Conservation (phyloP, 1,140 invertebrate genomes). For the Drosophila rhopaloa region DNA sequence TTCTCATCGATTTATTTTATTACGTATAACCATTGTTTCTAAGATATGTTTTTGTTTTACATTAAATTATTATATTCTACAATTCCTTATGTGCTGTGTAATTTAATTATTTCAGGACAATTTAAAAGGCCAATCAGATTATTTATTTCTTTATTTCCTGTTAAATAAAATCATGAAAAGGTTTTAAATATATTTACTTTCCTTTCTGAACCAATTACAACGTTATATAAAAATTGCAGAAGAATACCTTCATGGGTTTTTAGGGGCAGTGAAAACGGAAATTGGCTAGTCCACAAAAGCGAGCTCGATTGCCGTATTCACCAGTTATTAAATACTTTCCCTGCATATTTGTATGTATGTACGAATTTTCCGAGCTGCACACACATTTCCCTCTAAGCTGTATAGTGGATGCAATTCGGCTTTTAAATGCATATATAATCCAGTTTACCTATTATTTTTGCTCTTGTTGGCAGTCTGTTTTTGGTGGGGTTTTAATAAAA, state of each 20-base stretch:
- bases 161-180: neutral
- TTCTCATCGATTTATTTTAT: too few relatives aligned
- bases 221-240: neutral
- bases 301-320: neutral
- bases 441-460: conserved; percentile 12
- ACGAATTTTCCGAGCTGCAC: conserved; percentile 1
- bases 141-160: neutral
- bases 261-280: neutral
- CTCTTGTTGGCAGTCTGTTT: conserved; percentile 13
- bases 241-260: neutral
- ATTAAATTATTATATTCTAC: too few relatives aligned
- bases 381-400: conserved; percentile 11
- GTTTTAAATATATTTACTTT: neutral
- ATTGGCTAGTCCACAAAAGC: neutral
- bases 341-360: neutral
- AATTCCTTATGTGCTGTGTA: too few relatives aligned
- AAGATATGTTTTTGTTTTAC: too few relatives aligned
- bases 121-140: too few relatives aligned
- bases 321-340: conserved; percentile 26
- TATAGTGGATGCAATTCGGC: conserved; percentile 2
- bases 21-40: too few relatives aligned
- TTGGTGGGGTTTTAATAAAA: conserved; percentile 27
- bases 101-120: neutral
- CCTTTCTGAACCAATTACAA: neutral
- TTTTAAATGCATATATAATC: conserved; percentile 33